Evolutionary conservation across 2,797 vertebrate genomes (phyloP).

Genomic region (Acomys russatus): DNA sequence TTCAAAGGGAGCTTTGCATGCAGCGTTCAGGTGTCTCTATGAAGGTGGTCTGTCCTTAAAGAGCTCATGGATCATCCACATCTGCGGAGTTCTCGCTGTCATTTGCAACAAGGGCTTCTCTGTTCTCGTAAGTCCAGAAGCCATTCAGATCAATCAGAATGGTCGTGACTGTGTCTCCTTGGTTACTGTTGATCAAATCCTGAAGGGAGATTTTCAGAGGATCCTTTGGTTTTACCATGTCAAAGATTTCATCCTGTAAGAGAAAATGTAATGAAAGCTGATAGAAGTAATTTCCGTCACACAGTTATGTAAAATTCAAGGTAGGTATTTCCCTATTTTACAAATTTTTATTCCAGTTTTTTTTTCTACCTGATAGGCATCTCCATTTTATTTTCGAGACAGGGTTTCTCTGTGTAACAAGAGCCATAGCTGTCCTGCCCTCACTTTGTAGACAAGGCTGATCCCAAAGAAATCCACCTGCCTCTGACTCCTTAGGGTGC

Average conservation of each 20-base stretch:
- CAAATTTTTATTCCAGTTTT: constrained; percentile 16
- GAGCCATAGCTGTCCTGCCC: no score
- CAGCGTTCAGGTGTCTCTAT: constrained; percentile 60
- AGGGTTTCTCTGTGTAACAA: no score
- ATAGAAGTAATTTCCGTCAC: constrained; percentile 40
- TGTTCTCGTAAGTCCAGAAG: constrained; percentile 99
- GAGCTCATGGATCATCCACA: constrained; percentile 93
- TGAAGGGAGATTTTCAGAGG: constrained; percentile 97
- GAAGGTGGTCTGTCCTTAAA: constrained; percentile 65
- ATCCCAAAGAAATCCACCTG: no score
- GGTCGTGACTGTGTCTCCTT: constrained; percentile 98
- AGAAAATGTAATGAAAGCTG: constrained; percentile 55
- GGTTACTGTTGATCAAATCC: constrained; percentile 98
- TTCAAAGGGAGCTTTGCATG: constrained; percentile 57
- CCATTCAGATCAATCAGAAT: constrained; percentile 99
- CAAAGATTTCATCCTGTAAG: constrained; percentile 98
- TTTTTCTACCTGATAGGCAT: constrained; percentile 39
- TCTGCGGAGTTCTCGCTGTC: constrained; percentile 93
- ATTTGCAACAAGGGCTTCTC: constrained; percentile 97
- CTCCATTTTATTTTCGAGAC: no score
- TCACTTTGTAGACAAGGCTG: no score
- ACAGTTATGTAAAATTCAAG: constrained; percentile 39
- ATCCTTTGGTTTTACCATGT: constrained; percentile 99
- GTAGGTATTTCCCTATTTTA: not conserved
- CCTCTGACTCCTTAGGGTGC: no score